phyloP scores from a whole-genome alignment of 2,113 vertebrate species.

The Plestiodon gilberti region DNA sequence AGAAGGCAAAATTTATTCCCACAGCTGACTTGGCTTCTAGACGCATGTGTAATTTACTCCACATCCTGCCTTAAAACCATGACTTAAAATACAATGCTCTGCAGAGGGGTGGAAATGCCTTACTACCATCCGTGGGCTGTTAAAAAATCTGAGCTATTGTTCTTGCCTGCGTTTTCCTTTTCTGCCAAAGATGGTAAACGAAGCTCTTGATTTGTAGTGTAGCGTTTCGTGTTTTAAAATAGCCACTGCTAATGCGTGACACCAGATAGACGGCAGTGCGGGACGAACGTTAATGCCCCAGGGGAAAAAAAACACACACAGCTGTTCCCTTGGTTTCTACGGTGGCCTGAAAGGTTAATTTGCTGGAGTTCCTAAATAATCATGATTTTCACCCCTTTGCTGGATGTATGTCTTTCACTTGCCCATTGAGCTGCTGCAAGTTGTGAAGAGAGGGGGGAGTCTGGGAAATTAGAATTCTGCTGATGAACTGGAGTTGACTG shows the following conservation, averaged over 20 bases:
- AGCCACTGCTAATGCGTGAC: neutral
- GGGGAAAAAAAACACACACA: conserved; percentile 47
- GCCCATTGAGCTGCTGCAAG: neutral
- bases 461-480: neutral
- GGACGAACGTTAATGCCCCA: too few relatives aligned
- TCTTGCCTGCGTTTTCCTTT: conserved; percentile 51
- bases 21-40: conserved; percentile 23
- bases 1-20: neutral
- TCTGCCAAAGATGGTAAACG: conserved; percentile 23
- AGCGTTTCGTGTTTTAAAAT: conserved; percentile 21
- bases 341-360: conserved; percentile 57
- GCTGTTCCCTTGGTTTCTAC: conserved; percentile 65
- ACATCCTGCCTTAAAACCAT: conserved; percentile 30
- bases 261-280: neutral
- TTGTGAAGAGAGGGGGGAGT: neutral
- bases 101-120: neutral
- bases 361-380: conserved; percentile 57
- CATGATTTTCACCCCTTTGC: conserved; percentile 34
- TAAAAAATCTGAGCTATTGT: conserved; percentile 50
- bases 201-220: conserved; percentile 34
- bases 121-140: neutral
- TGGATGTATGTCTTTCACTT: conserved; percentile 16
- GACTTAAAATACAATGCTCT: conserved; percentile 11
- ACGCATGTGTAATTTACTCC: conserved; percentile 38
- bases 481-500: neutral